Base-by-base conservation (phyloP, 2,797 vertebrate genomes). In the Chelidonichthys spinosus region DNA sequence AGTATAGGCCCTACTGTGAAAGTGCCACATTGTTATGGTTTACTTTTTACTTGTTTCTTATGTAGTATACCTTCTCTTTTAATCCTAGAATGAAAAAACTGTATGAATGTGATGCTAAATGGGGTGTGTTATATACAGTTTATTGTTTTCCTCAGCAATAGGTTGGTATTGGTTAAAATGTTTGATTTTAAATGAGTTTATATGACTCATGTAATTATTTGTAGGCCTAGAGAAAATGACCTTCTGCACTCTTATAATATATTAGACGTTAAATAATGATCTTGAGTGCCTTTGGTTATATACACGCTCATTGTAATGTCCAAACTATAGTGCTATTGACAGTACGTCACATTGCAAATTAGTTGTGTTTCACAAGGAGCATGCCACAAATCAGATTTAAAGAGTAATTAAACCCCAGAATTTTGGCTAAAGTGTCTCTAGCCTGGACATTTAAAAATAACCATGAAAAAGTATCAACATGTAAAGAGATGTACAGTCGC, bases 21-120 rank as follows among this genome's bases (percentile, higher is more conserved):
- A 85, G 81, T 80, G 76, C 76, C 76, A 76, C 60, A 43, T 77
- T 33, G 18, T 72, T 50, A 75, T 69, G 59, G 52, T 83, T 70
- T 72, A 68, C 61, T 47, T 40, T 67, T 43, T 1, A 59, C 70
- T 32, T 36, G 3, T 71, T 69, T 52, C 17, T 25, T 63, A 10
- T 50, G 4, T 1, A 33, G 4, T 33, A 49, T 53, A 53, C 9
- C 7, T 5, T 63, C 56, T 61, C 46, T 60, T 64, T 58, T 46
- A 65, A 63, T 59, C 61, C 14, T 37, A 67, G 53, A 79, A 58
- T 75, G 61, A 25, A 25, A 70, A 52, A 43, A 58, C 68, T 74
- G 66, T 62, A 82, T 69, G 79, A 85, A 85, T 85, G 85, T 82
- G 64, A 59, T 25, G 25, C 37, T 15, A 68, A 33, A 58, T 55